A percentile compares a stretch with the other conserved stretches of the same genome.
Conservation (phyloP, 2,113 vertebrate genomes). For the Sisor rabdophorus region DNA sequence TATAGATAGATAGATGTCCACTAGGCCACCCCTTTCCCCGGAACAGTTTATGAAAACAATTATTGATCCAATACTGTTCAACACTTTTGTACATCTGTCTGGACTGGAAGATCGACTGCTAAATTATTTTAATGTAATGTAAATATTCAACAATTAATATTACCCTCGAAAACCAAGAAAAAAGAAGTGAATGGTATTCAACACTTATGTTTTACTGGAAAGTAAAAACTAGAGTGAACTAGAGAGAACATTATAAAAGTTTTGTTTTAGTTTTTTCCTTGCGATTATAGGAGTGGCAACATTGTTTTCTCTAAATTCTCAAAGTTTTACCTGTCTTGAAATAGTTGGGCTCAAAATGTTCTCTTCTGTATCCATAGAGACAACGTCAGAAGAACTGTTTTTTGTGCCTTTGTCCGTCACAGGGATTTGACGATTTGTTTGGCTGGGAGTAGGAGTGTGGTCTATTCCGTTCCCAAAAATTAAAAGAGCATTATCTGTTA, state of each 20-base stretch:
- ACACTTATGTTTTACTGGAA: not conserved
- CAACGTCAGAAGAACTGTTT: constrained; percentile 46
- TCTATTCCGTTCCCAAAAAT: constrained; percentile 78
- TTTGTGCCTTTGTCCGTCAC: constrained; percentile 49
- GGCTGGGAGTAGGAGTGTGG: constrained; percentile 64
- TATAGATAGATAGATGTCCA: not conserved
- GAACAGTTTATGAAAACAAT: not conserved
- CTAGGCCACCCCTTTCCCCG: too few species aligned
- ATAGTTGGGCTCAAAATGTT: constrained; percentile 70
- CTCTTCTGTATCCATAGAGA: constrained; percentile 63
- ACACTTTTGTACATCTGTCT: too few species aligned
- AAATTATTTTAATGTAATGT: too few species aligned
- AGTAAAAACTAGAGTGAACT: not conserved
- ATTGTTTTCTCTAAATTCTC: constrained; percentile 11
- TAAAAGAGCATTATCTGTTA: constrained; percentile 79
- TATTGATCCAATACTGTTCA: not conserved
- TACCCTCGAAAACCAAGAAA: too few species aligned
- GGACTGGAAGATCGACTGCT: too few species aligned
- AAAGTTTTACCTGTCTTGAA: constrained; percentile 77
- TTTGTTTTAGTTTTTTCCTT: too few species aligned
- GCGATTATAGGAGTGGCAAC: constrained; percentile 27
- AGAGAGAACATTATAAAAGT: too few species aligned
- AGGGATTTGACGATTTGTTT: constrained; percentile 61
- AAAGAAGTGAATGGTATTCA: too few species aligned
- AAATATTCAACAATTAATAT: too few species aligned